Base-by-base conservation (phyloP, 2,888 invertebrate genomes). In the Amaurobius ferox region DNA sequence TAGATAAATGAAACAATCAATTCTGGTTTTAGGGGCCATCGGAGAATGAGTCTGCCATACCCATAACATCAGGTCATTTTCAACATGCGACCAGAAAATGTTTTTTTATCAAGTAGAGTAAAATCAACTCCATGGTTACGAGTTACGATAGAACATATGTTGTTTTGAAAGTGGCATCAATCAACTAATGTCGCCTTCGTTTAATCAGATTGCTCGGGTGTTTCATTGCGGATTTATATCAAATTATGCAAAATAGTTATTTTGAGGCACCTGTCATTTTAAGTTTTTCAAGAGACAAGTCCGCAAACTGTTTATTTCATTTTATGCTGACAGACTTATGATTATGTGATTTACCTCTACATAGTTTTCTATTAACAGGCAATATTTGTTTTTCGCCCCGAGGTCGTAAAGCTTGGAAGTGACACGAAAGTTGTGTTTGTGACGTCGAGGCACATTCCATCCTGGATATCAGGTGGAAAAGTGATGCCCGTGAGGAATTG, bases 321-420 rank as follows among this genome's bases (percentile, higher is more conserved):
- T 19, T 66, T 66, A 11, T 32, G 9, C 19, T 23, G 23, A 23
- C 32, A 9, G 6, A 30, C 66, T 32, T n/a, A 66, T 35, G 32
- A 40, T 55, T 39, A 62, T 67, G 29, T 74, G 61, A 81, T 40
- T 66, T 35, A 26, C 26, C 40, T 9, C 2, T 40, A 23, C 23
- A 19, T 30, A 40, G 28, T 40, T 55, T 74, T 30, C 23, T 28
- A 30, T 11, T 74, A 62, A 48, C 81, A 62, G 62, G 64, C 66
- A 72, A 85, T 78, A 85, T 85, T 85, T 85, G 79, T 79, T 86
- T 86, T 86, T 79, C 74, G 86, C 86, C 86, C 86, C 76, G 64
- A 26, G 86, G 86, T 86, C 76, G 79, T 86, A 79, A 79, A 79
- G 74, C 79, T 76, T 71, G 67, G 73, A 79, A 79, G 79, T 86